Evolutionary conservation across 2,888 invertebrate genomes (phyloP).

Genomic region (Phymatocera aterrima): DNA sequence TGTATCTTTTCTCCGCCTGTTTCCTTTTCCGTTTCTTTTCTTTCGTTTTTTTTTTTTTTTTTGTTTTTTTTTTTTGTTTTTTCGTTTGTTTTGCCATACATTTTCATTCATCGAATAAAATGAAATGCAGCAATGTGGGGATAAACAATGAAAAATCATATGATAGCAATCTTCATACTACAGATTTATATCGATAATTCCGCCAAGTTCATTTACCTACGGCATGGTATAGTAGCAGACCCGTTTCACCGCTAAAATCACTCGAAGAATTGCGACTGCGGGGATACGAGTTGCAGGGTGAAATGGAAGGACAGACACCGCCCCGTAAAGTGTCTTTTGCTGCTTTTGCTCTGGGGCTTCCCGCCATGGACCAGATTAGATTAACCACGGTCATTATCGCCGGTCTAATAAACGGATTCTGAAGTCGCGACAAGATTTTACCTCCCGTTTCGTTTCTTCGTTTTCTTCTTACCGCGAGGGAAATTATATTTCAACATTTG

Average conservation of each 20-base stretch:
- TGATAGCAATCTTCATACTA: no score
- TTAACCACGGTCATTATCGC: conserved; percentile 56
- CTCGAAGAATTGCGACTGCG: background rate
- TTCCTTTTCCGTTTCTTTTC: background rate
- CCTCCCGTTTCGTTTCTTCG: conserved; percentile 31
- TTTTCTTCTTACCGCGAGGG: conserved; percentile 38
- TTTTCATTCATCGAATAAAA: no score
- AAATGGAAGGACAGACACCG: conserved; percentile 23
- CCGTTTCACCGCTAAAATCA: background rate
- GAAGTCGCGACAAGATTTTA: conserved; percentile 14
- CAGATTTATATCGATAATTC: no score
- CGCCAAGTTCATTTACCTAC: no score
- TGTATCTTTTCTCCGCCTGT: background rate
- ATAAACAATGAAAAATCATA: no score
- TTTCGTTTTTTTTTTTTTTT: background rate
- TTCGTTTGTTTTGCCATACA: background rate
- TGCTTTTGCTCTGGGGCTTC: conserved; percentile 3
- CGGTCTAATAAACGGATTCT: conserved; percentile 32
- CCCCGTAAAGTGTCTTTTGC: conserved; percentile 21
- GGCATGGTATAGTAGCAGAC: no score
- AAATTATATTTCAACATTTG: no score
- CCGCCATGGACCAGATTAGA: conserved; percentile 58
- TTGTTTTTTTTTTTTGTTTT: background rate
- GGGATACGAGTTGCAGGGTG: background rate
- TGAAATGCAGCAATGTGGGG: no score